These are phyloP conservation scores for Nipponia nippon DNA, from an alignment of 2,113 vertebrate species.

Conservation along the genomic window DNA sequence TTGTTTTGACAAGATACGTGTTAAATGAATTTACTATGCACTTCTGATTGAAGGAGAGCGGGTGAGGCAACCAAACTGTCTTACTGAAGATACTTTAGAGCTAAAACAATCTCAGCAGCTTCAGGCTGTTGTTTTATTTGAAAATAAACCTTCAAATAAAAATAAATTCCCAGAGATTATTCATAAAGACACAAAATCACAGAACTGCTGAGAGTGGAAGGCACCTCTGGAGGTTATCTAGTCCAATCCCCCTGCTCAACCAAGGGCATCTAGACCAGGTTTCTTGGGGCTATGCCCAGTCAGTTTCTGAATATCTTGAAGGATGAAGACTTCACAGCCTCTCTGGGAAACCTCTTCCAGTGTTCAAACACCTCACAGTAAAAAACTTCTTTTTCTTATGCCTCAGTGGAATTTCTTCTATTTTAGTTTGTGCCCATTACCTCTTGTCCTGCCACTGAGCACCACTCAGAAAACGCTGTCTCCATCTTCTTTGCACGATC, in stretches of 20 bases:
- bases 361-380: not conserved
- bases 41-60: not conserved
- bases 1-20: not conserved
- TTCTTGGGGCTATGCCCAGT: accelerated
- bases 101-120: not conserved
- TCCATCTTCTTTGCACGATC: not conserved
- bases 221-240: not conserved
- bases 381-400: not conserved
- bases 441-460: not conserved
- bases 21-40: not conserved
- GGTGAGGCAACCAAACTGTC: not conserved
- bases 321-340: not conserved
- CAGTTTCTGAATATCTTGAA: not conserved
- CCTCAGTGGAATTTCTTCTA: not conserved
- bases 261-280: not conserved
- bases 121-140: not conserved
- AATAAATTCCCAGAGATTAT: not conserved
- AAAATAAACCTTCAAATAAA: not conserved
- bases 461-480: not conserved
- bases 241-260: accelerated
- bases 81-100: not conserved
- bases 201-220: not conserved
- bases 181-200: not conserved
- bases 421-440: not conserved
- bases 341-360: not conserved